Base-by-base conservation (phyloP, 64 coral and sea anemone genomes). In the Catalaphyllia jardinei region DNA sequence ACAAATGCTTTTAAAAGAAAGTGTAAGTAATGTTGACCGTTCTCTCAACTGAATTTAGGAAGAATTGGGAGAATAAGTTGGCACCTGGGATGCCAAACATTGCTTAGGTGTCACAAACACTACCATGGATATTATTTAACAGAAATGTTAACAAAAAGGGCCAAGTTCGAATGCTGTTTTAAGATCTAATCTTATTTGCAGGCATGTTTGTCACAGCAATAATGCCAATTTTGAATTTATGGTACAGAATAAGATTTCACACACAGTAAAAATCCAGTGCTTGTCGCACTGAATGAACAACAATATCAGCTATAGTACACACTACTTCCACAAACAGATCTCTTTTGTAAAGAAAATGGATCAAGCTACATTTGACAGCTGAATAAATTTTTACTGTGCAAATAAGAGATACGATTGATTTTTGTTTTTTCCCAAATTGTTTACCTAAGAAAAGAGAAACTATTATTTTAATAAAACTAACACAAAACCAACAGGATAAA, bases 381-480 rank as follows among this genome's bases (percentile, higher is more conserved):
- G 79, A 64, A 65, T 46, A 42, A 39, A 83, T 42, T 83, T 67
- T 18, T 29, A 17, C 28, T 61, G 51, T 60, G 55, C 55, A 80
- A 80, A 62, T 62, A 83, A 10, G 31, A 38, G 20, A 83, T 65
- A 46, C 4, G 27, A 83, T 35, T 83, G 79, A 83, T 42, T 83
- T 29, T 65, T 63, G 28, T 83, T 30, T 83, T 39, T 83, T 62
- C 31, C 60, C 8, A 65, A 65, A 49, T n/a, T 83, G 31, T 83
- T 83, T 65, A 83, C 20, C 29, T 39, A 42, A 67, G 52, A 83
- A 30, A 64, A 38, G 29, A 83, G 60, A 83, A 67, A 83, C 60
- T 65, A n/a, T 83, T 83, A 20, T 33, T 83, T 83, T 20, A 38
- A 83, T 14, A 83, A 64, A 65, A 83, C 17, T 61, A 65, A 63